phyloP scores from a whole-genome alignment of 30 jellyfish, hydroid and myxozoan species.

The Aurelia coerulea region DNA sequence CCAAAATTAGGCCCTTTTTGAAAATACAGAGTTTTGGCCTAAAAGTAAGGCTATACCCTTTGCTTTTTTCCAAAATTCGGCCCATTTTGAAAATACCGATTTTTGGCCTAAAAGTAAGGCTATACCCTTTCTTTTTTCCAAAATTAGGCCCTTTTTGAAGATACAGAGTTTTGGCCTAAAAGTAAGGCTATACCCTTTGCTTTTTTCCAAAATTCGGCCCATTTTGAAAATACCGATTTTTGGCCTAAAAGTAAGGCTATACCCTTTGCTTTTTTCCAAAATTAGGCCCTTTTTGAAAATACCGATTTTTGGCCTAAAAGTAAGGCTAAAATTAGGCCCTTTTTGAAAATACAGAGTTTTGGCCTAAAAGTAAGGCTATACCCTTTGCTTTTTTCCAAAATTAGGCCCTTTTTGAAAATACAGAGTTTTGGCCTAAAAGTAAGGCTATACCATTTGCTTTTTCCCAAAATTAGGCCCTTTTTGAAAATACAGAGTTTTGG shows the following conservation, averaged over 20 bases:
- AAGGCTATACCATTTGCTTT: not conserved
- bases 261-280: not conserved
- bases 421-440: not conserved
- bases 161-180: not conserved
- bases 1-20: not conserved
- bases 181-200: not conserved
- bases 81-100: not conserved
- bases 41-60: no score
- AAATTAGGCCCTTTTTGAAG: not conserved
- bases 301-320: no score
- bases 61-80: not conserved
- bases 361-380: not conserved
- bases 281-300: not conserved
- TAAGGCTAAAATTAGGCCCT: not conserved
- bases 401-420: not conserved
- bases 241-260: not conserved
- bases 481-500: not conserved
- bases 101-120: not conserved
- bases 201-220: not conserved
- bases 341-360: not conserved
- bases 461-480: not conserved
- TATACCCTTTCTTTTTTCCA: not conserved
- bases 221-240: not conserved
- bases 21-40: no score
- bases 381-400: not conserved